Conservation (phyloP, 2,113 vertebrate species). For the Nycticebus coucang region DNA sequence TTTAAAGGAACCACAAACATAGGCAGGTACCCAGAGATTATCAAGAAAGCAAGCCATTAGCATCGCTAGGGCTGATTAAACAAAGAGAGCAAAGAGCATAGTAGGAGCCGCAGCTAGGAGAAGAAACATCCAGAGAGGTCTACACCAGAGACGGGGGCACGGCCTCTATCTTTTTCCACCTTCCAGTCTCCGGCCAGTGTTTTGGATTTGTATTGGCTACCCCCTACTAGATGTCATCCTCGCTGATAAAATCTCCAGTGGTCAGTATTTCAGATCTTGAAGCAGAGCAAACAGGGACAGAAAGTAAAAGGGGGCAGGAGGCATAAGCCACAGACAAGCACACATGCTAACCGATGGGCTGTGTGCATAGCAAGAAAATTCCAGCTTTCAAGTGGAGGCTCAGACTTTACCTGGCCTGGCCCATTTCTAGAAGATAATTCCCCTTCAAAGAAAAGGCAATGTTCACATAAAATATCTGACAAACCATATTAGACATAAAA, state of each 20-base stretch:
- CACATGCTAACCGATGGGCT: background rate
- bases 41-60: background rate
- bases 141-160: background rate
- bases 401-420: background rate
- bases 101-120: background rate
- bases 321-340: background rate
- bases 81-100: background rate
- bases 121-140: background rate
- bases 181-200: fast-evolving
- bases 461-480: background rate
- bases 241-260: background rate
- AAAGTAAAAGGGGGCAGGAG: background rate
- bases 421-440: background rate
- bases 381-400: background rate
- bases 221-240: background rate
- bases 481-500: background rate
- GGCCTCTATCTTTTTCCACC: background rate
- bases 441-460: background rate
- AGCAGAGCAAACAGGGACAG: background rate
- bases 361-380: background rate
- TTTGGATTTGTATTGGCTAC: background rate
- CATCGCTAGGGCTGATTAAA: fast-evolving
- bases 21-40: background rate
- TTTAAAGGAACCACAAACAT: background rate
- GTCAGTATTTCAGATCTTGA: background rate